Conservation (phyloP, 2,797 vertebrate species). For the Lithobates pipiens region DNA sequence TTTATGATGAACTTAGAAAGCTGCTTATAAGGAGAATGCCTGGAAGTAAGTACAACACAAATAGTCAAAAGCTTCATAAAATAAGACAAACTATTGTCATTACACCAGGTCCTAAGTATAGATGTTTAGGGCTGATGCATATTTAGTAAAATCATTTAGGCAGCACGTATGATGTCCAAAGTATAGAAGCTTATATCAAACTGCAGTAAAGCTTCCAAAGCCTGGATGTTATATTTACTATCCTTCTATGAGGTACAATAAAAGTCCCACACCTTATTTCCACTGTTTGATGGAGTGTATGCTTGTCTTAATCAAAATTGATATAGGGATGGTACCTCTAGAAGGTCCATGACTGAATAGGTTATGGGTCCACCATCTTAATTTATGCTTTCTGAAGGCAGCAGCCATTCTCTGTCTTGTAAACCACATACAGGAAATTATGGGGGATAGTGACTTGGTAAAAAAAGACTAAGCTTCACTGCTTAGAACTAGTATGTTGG, state of each 20-base stretch:
- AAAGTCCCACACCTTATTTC: too few relatives aligned
- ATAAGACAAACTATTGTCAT: background rate
- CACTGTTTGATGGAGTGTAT: too few relatives aligned
- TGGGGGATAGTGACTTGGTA: too few relatives aligned
- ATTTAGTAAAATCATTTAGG: too few relatives aligned
- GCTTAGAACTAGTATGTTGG: background rate
- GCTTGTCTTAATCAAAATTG: too few relatives aligned
- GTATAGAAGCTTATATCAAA: background rate
- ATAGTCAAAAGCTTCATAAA: background rate
- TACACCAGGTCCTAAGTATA: background rate
- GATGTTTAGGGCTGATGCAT: background rate
- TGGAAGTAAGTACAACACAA: constrained; percentile 37
- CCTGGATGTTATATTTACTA: too few relatives aligned
- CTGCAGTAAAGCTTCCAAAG: too few relatives aligned
- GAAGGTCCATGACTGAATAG: too few relatives aligned
- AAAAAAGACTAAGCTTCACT: too few relatives aligned
- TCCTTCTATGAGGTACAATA: too few relatives aligned
- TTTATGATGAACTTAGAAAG: constrained; percentile 49
- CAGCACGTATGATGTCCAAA: background rate
- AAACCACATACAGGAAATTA: background rate
- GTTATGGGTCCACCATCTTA: too few relatives aligned
- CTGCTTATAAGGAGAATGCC: constrained; percentile 39
- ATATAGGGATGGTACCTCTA: too few relatives aligned
- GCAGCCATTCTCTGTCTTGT: background rate
- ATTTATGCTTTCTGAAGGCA: background rate